phyloP scores from a whole-genome alignment of 2,113 vertebrate genomes.

The Ascaphus truei region DNA sequence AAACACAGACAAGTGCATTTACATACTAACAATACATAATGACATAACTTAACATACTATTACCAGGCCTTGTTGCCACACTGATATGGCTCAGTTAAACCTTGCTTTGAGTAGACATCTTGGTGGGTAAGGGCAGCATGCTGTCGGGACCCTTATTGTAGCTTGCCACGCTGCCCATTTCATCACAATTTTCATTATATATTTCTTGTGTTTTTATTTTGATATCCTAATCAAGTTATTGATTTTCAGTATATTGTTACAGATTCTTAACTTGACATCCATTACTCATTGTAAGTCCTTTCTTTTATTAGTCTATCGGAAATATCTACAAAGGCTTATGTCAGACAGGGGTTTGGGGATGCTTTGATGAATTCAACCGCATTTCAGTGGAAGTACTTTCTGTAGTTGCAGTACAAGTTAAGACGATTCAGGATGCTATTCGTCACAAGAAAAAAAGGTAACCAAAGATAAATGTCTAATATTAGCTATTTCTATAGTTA shows the following conservation, averaged over 20 bases:
- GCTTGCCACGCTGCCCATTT: no score
- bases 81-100: no score
- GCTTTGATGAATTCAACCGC: slow-evolving; percentile 68
- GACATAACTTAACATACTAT: no score
- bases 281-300: no score
- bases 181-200: not conserved
- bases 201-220: not conserved
- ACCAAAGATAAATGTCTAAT: no score
- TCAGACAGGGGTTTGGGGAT: slow-evolving; percentile 64
- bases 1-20: no score
- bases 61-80: no score
- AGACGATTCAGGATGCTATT: slow-evolving; percentile 64
- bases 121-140: no score
- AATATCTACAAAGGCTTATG: slow-evolving; percentile 71
- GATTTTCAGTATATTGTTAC: not conserved
- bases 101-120: no score
- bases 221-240: not conserved
- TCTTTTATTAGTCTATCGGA: slow-evolving; percentile 53
- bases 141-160: no score
- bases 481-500: slow-evolving; percentile 7
- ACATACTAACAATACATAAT: no score
- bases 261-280: no score
- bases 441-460: slow-evolving; percentile 69
- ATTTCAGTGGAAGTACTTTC: slow-evolving; percentile 68
- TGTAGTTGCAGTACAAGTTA: slow-evolving; percentile 66